Base-by-base conservation (phyloP, 2,888 invertebrate genomes). In the Lasioglossum marginatum region DNA sequence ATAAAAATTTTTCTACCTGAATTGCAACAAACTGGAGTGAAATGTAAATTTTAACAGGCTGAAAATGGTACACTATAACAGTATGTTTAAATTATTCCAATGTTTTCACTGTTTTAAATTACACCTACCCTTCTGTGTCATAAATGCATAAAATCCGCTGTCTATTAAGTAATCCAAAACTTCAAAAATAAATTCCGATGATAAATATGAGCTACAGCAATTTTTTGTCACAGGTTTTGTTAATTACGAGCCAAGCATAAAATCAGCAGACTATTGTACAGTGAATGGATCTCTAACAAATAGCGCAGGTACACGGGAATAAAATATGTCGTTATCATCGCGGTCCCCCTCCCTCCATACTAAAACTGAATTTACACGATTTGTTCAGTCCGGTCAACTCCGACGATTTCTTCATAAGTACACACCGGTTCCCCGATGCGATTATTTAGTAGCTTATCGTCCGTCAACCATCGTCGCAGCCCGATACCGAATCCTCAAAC, bases 401-500 rank as follows among this genome's bases (percentile, higher is more conserved):
- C 16, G 14, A 37, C 8, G 37, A 60, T 71, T 81, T 78, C 52
- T 80, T 80, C 16, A 0, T 12, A 31, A 43, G 31, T 19, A 63
- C 45, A 81, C n/a, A 34, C 23, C 34, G 31, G 16, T 16, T 12
- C n/a, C 23, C 8, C 12, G 68, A 23, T 2, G 34, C 4, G 40
- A 82, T 81, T 82, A 81, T 82, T 82, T 68, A 81, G 73, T 31
- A 68, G 52, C 52, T 82, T 68, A 80, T 82, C 66, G 73, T 27
- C n/a, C 31, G 27, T 52, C 73, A 52, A 23, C 31, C 45, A 63
- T 79, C 72, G 76, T 72, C 73, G 34, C n/a, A 4, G 48, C n/a
- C n/a, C 77, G 73, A 77, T 52, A 74, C 45, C 77, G 60, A 74
- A 43, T 83, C 31, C 48, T 77, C 82, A 77, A 82, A 83, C 83